Evolutionary conservation across 2,797 vertebrate species (phyloP).

Genomic region (Valencia hispanica): DNA sequence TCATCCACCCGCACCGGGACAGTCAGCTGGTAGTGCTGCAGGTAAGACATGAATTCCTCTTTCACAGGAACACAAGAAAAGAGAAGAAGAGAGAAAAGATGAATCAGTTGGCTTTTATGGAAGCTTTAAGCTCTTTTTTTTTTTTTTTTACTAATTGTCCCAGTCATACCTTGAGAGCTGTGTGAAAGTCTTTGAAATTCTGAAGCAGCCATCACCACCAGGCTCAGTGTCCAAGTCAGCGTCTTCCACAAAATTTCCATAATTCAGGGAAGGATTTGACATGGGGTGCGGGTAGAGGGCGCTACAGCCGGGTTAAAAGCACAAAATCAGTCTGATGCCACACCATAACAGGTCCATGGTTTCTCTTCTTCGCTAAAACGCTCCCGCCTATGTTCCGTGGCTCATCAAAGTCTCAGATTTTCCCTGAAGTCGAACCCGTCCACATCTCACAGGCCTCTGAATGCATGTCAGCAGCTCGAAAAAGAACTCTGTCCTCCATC

Average conservation of each 20-base stretch:
- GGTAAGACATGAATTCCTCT: conserved; percentile 99
- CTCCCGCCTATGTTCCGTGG: conserved; percentile 43
- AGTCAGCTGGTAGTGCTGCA: conserved; percentile 97
- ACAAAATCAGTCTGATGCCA: conserved; percentile 82
- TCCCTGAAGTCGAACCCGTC: conserved; percentile 78
- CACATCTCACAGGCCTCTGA: conserved; percentile 79
- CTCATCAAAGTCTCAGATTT: conserved; percentile 79
- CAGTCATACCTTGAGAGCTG: conserved; percentile 94
- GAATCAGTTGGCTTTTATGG: background rate
- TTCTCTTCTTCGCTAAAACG: conserved; percentile 62
- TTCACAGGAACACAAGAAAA: conserved; percentile 71
- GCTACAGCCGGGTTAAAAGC: conserved; percentile 86
- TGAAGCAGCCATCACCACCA: conserved; percentile 93
- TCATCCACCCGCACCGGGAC: conserved; percentile 94
- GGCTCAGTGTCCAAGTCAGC: conserved; percentile 97
- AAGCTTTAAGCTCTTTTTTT: background rate
- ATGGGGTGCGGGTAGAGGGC: conserved; percentile 73
- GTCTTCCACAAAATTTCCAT: conserved; percentile 99
- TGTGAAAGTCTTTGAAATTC: conserved; percentile 92
- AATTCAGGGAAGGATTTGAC: conserved; percentile 89
- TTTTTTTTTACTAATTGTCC: background rate
- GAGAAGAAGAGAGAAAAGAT: conserved; percentile 9
- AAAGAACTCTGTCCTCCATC: conserved; percentile 74
- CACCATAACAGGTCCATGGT: conserved; percentile 89
- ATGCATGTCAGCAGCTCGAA: conserved; percentile 86